Base-by-base conservation (phyloP, 2,113 vertebrate species). In the Bucco capensis region DNA sequence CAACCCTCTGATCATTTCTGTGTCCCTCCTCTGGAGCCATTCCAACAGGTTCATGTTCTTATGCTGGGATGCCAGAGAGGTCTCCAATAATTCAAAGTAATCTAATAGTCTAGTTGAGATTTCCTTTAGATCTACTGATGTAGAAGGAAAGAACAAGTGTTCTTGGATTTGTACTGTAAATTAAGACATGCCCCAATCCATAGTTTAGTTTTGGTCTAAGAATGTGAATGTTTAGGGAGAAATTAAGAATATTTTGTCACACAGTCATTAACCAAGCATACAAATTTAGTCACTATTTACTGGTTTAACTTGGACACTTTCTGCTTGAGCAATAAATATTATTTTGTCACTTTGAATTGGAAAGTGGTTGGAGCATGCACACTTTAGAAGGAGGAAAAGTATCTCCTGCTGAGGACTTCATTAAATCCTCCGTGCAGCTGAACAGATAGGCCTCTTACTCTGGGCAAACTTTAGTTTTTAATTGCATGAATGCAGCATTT, bases 271-370 rank as follows among this genome's bases (percentile, higher is more conserved):
- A 86, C 60, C n/a, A 57, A 35, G 27, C 16, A 30, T 61, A 37
- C 50, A 77, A 79, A 10, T 50, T 92, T 92, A n/a, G 40, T 93
- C 30, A 61, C 83, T 83, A 25, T 61, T 37, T 65, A 50, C 54
- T 73, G 13, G 4, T 88, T 75, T 87, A 89, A 19, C 35, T 53
- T 91, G 67, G 54, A 10, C 7, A 83, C 57, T 94, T 96, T 70
- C 53, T 89, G 12, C 46, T 88, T 79, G 50, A 91, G 42, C 21
- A 75, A 54, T 75, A 72, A 86, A 83, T 91, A 56, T 47, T 83
- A 53, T 80, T 77, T 93, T 93, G 19, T 22, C 44, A 76, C 7
- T 95, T 95, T 60, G 73, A 92, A 60, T 18, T 88, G 61, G 93
- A 90, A 89, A 88, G 51, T 73, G 19, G 21, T 53, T 67, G 89